Conservation (phyloP, 2,797 vertebrate species). For the Tragopan temminckii region DNA sequence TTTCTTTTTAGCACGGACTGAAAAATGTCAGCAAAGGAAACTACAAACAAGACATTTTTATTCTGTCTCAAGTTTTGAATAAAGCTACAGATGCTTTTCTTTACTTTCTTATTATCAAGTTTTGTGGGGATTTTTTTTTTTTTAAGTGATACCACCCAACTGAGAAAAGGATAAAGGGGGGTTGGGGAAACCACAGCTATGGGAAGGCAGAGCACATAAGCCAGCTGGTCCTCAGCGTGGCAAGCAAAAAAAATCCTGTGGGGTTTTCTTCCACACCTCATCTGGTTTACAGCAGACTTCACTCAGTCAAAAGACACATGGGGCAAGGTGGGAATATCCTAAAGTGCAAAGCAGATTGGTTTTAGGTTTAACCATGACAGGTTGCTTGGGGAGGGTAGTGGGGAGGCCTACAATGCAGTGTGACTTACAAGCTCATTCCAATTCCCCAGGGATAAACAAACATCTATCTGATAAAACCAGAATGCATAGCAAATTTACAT, state of each 20-base stretch:
- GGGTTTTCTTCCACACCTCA: background rate
- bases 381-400: background rate
- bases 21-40: slow-evolving; percentile 15
- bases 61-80: slow-evolving; percentile 13
- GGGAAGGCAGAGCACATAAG: background rate
- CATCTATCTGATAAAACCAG: background rate
- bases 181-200: background rate
- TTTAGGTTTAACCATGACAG: background rate
- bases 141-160: background rate
- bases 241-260: background rate
- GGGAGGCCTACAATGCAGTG: background rate
- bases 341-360: background rate
- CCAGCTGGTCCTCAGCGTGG: background rate
- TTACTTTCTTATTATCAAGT: slow-evolving; percentile 15
- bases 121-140: background rate
- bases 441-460: background rate
- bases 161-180: slow-evolving; percentile 38
- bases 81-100: slow-evolving; percentile 25
- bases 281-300: background rate
- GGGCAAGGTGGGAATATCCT: background rate
- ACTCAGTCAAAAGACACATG: background rate
- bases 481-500: background rate
- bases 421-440: background rate
- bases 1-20: background rate
- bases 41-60: background rate